Conservation (phyloP, 2,797 vertebrate genomes). For the Ceryle rudis region DNA sequence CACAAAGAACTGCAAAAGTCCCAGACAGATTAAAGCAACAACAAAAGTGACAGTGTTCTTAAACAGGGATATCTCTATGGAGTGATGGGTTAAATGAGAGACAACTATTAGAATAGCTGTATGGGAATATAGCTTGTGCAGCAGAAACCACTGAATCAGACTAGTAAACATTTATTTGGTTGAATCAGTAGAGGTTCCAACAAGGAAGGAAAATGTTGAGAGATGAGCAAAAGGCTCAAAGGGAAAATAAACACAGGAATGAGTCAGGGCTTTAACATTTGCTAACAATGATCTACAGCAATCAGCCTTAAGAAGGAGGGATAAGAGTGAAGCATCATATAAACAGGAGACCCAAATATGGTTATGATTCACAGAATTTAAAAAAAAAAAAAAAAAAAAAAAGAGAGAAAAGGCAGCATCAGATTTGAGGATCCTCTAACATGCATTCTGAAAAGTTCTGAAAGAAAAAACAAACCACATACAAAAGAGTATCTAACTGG, state of each 20-base stretch:
- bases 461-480: background rate
- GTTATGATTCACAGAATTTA: background rate
- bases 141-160: background rate
- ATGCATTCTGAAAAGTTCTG: background rate
- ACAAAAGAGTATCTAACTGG: background rate
- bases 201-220: background rate
- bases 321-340: background rate
- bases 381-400: background rate
- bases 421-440: background rate
- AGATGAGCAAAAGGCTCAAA: background rate
- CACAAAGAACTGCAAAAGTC: background rate
- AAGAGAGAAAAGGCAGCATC: background rate
- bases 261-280: slow-evolving; percentile 3
- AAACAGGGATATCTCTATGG: background rate
- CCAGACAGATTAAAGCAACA: background rate
- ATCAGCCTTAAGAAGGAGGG: background rate
- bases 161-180: background rate
- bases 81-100: background rate
- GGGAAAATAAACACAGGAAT: background rate
- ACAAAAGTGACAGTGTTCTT: background rate
- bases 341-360: background rate
- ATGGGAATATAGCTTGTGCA: background rate
- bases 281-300: background rate
- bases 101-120: background rate
- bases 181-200: background rate